These are phyloP conservation scores for Rhizomys pruinosus DNA, from an alignment of 2,113 vertebrate genomes.

Conservation along the genomic window DNA sequence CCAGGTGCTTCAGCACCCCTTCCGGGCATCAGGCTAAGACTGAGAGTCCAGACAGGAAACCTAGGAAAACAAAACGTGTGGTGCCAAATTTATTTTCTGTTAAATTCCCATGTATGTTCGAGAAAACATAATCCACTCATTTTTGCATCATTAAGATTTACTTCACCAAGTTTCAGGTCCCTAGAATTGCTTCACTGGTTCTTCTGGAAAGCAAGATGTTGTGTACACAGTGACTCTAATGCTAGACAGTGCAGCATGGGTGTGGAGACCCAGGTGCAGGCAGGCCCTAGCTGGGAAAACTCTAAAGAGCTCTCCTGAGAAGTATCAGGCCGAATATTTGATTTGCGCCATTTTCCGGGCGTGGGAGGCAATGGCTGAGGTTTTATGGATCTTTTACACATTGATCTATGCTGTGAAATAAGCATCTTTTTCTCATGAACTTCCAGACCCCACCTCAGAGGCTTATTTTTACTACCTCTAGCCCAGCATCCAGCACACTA, in stretches of 20 bases:
- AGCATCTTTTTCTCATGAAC: neutral
- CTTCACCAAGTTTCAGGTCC: neutral
- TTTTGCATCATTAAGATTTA: neutral
- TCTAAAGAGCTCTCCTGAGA: neutral
- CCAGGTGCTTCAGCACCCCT: neutral
- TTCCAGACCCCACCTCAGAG: neutral
- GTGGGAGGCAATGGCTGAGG: neutral
- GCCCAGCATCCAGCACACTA: neutral
- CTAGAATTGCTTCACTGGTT: neutral
- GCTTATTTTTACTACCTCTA: neutral
- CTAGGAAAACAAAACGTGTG: slow-evolving; percentile 13
- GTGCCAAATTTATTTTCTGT: slow-evolving; percentile 42
- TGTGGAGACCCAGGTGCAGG: neutral
- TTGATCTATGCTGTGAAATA: neutral
- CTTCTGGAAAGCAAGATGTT: neutral
- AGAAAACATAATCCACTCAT: neutral
- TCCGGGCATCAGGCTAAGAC: neutral
- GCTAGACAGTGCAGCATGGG: neutral
- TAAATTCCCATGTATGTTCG: neutral
- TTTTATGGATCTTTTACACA: neutral
- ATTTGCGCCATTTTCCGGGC: neutral
- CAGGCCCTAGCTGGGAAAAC: neutral
- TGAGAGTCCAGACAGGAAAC: slow-evolving; percentile 28
- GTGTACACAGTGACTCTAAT: neutral
- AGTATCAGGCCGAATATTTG: neutral